Evolutionary conservation across 1,140 invertebrate species (phyloP).

Genomic region (Centruroides vittatus): DNA sequence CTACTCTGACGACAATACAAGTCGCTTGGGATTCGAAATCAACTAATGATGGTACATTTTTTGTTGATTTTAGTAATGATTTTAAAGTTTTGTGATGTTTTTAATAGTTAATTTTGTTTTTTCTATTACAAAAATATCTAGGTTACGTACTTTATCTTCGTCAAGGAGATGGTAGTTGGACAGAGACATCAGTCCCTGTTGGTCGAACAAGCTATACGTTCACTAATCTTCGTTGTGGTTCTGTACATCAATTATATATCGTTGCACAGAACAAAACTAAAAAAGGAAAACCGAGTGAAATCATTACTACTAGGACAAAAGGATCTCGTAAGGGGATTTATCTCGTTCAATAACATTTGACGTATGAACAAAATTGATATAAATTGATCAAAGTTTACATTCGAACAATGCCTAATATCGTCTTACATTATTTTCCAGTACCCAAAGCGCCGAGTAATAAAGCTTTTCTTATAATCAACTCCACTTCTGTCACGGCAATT

Average conservation of each 20-base stretch:
- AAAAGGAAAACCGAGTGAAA: slow-evolving; percentile 9
- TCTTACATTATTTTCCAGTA: not conserved
- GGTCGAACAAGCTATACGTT: slow-evolving; percentile 3
- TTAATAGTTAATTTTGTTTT: too few relatives aligned
- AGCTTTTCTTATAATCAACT: slow-evolving; percentile 47
- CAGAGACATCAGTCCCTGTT: slow-evolving; percentile 4
- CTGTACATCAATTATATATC: slow-evolving; percentile 4
- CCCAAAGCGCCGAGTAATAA: slow-evolving; percentile 10
- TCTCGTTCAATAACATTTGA: not conserved
- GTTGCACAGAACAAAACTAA: slow-evolving; percentile 5
- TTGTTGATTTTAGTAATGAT: too few relatives aligned
- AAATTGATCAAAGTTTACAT: too few relatives aligned
- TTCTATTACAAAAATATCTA: not conserved
- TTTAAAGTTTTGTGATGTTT: too few relatives aligned
- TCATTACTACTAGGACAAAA: slow-evolving; percentile 3
- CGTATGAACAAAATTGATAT: too few relatives aligned
- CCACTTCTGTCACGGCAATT: slow-evolving; percentile 75
- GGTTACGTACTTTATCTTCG: slow-evolving; percentile 7
- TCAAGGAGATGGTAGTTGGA: slow-evolving; percentile 10
- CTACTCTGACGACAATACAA: too few relatives aligned
- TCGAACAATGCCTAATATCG: not conserved
- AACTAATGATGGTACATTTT: too few relatives aligned
- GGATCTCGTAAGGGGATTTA: slow-evolving; percentile 5
- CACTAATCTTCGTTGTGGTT: slow-evolving; percentile 8
- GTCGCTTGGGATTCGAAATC: too few relatives aligned